Percentiles rank a stretch among this genome's conserved stretches.
These are phyloP conservation scores for Sminthurinus aureus DNA, from an alignment of 2,888 invertebrate genomes.

Conservation along the genomic window DNA sequence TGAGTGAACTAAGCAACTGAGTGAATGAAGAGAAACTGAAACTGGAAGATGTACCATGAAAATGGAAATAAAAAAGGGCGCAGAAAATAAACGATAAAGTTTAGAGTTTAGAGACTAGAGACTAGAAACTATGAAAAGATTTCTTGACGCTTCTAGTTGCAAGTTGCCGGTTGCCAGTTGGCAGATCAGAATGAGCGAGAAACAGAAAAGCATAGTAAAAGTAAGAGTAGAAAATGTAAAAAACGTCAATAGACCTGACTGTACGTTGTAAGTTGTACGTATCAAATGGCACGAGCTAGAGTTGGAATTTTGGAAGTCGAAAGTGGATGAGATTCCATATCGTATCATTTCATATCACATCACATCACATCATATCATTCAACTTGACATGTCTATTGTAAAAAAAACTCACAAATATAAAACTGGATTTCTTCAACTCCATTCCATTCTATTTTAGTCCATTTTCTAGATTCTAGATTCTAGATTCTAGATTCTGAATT, in stretches of 20 bases:
- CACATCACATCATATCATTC: conserved; percentile 36
- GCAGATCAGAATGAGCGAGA: neutral
- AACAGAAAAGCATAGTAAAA: neutral
- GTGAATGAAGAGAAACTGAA: too few relatives aligned
- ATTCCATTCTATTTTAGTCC: conserved; percentile 36
- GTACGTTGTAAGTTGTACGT: neutral
- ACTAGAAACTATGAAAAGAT: neutral
- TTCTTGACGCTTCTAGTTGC: too few relatives aligned
- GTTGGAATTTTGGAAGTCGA: conserved; percentile 21
- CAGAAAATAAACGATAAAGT: neutral
- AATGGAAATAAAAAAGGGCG: too few relatives aligned
- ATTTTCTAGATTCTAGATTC: conserved; percentile 14
- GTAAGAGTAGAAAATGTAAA: neutral
- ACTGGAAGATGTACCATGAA: too few relatives aligned
- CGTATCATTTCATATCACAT: neutral
- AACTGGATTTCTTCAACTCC: conserved; percentile 39
- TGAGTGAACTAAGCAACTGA: too few relatives aligned
- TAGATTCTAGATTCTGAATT: conserved; percentile 9
- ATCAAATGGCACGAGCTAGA: conserved; percentile 28
- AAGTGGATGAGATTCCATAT: neutral
- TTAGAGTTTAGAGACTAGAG: neutral
- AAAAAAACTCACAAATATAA: conserved; percentile 24
- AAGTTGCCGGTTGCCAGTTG: too few relatives aligned
- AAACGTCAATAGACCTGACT: conserved; percentile 28
- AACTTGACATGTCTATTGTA: conserved; percentile 36